phyloP scores from a whole-genome alignment of 2,888 invertebrate species.

The Euclidia mi region DNA sequence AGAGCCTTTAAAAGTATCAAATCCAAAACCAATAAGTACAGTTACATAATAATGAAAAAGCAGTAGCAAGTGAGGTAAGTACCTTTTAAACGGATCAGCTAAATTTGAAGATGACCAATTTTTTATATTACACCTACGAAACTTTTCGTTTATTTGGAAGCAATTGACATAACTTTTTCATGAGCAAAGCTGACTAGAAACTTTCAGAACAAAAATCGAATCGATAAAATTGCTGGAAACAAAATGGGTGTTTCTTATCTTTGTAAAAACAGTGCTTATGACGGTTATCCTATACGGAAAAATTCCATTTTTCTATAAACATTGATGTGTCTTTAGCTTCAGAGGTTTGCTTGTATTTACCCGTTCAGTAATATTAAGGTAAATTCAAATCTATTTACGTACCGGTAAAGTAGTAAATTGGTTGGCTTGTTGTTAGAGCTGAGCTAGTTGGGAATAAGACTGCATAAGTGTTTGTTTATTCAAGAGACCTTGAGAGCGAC shows the following conservation, averaged over 20 bases:
- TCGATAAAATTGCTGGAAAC: slow-evolving; percentile 11
- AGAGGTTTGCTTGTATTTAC: slow-evolving; percentile 38
- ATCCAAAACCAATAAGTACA: no score
- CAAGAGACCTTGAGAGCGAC: slow-evolving; percentile 56
- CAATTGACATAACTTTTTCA: slow-evolving; percentile 4
- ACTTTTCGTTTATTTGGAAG: slow-evolving; percentile 9
- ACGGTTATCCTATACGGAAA: slow-evolving; percentile 30
- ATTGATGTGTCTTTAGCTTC: slow-evolving; percentile 42
- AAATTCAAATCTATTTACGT: slow-evolving; percentile 9
- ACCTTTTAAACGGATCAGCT: slow-evolving; percentile 1
- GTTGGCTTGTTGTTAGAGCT: slow-evolving; percentile 31
- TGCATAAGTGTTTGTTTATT: slow-evolving; percentile 63
- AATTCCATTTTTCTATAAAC: slow-evolving; percentile 47
- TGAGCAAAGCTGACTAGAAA: background rate
- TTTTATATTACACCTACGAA: background rate
- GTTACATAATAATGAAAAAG: no score
- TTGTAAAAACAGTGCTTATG: slow-evolving; percentile 23
- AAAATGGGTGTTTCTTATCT: slow-evolving; percentile 16
- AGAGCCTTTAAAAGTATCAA: no score
- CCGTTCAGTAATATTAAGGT: slow-evolving; percentile 1
- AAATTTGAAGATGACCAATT: background rate
- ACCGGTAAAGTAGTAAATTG: slow-evolving; percentile 17
- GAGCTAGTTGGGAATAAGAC: slow-evolving; percentile 51
- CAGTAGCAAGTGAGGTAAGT: no score
- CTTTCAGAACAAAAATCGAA: slow-evolving; percentile 9